These are phyloP conservation scores for Drosophila hamatofila DNA, from an alignment of 2,888 invertebrate genomes.

Conservation along the genomic window DNA sequence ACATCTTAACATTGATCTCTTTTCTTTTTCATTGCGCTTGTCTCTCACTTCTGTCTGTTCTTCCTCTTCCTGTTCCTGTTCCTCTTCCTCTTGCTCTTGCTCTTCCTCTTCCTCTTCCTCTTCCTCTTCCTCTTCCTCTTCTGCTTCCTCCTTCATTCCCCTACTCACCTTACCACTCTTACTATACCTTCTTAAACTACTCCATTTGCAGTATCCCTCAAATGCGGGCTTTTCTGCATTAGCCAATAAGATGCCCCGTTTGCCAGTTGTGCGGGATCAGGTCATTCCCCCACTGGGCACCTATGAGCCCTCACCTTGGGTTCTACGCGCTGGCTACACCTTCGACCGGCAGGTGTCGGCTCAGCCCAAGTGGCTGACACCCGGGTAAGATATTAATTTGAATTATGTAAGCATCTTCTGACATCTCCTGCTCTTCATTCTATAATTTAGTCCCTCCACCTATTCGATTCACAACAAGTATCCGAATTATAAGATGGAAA, in stretches of 20 bases:
- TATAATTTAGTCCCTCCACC: slow-evolving; percentile 64
- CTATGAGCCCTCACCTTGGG: slow-evolving; percentile 61
- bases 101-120: neutral
- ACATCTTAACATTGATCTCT: too few relatives aligned
- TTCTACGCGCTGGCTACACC: slow-evolving; percentile 60
- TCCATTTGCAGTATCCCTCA: slow-evolving; percentile 71
- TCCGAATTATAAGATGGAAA: slow-evolving; percentile 63
- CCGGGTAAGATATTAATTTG: slow-evolving; percentile 48
- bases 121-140: neutral
- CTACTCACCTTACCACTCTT: neutral
- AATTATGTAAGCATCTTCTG: neutral
- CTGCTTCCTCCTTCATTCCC: too few relatives aligned
- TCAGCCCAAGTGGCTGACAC: slow-evolving; percentile 60
- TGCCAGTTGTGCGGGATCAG: slow-evolving; percentile 43
- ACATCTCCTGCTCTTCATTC: neutral
- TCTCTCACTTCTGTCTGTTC: too few relatives aligned
- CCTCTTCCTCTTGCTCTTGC: neutral
- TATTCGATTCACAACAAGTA: slow-evolving; percentile 61
- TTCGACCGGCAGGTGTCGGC: slow-evolving; percentile 65
- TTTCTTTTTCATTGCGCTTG: too few relatives aligned
- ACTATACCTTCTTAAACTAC: too few relatives aligned
- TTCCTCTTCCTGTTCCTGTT: neutral
- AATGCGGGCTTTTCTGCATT: slow-evolving; percentile 80
- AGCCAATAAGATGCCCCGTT: slow-evolving; percentile 74
- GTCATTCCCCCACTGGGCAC: slow-evolving; percentile 75